Percentiles rank a stretch among this genome's conserved stretches.
These are phyloP conservation scores for Mycalesis mineus DNA, from an alignment of 2,888 invertebrate species.

Conservation along the genomic window DNA sequence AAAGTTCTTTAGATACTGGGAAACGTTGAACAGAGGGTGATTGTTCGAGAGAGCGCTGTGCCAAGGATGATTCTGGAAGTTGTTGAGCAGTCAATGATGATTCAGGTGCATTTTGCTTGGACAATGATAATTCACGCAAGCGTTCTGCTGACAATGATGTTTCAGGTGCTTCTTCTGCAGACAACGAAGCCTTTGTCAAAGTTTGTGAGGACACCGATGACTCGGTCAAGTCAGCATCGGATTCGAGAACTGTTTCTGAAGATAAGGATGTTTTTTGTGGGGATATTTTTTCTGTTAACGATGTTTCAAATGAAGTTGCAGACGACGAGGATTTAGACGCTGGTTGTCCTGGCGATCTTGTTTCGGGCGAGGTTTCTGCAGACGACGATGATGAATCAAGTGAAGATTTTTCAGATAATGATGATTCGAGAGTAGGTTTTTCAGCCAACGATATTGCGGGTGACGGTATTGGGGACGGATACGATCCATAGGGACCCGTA, in stretches of 20 bases:
- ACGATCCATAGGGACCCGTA: not conserved
- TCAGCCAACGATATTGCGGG: not conserved
- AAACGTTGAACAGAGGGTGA: no score
- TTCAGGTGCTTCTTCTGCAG: not conserved
- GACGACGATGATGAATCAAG: not conserved
- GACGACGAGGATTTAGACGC: not conserved
- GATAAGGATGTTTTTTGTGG: not conserved
- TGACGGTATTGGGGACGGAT: not conserved
- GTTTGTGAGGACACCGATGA: not conserved
- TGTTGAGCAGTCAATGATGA: not conserved
- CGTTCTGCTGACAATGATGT: not conserved
- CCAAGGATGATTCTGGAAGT: not conserved
- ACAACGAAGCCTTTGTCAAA: not conserved
- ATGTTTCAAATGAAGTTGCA: not conserved
- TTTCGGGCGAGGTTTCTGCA: not conserved
- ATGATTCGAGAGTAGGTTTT: not conserved
- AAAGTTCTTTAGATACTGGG: no score
- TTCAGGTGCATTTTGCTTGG: not conserved
- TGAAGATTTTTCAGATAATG: not conserved
- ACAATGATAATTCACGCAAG: not conserved
- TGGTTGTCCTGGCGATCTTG: not conserved
- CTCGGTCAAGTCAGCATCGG: not conserved
- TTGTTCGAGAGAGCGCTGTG: not conserved
- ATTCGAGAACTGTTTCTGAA: not conserved
- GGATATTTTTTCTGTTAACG: not conserved